A percentile compares a stretch with the other conserved stretches of the same genome.
phyloP scores from a whole-genome alignment of 2,113 vertebrate genomes.

The Rallus limicola region DNA sequence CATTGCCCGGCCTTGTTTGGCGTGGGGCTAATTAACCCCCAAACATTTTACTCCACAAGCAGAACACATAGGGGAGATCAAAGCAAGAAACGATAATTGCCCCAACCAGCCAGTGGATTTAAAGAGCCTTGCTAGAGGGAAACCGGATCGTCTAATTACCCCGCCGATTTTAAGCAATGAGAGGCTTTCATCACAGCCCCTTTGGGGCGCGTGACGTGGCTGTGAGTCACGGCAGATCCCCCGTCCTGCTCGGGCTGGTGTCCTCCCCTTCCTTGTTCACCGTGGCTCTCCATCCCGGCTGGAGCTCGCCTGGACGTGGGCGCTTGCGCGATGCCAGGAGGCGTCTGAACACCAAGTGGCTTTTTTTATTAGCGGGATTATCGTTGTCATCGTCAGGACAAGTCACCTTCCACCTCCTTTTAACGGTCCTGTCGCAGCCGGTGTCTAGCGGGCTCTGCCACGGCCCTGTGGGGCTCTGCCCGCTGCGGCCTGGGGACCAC shows the following conservation, averaged over 20 bases:
- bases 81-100: neutral
- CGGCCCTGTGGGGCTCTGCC: neutral
- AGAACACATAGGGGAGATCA: neutral
- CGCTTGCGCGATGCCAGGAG: accelerated
- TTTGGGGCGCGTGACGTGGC: neutral
- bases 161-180: neutral
- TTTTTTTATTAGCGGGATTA: neutral
- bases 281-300: neutral
- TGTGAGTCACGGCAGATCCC: neutral
- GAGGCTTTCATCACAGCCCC: conserved; percentile 28
- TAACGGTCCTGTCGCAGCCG: neutral
- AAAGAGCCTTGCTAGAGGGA: neutral
- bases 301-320: accelerated
- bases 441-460: neutral
- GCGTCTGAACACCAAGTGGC: neutral
- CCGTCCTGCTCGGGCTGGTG: neutral
- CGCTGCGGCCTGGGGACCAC: accelerated
- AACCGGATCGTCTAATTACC: conserved; percentile 34
- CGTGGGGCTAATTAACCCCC: neutral
- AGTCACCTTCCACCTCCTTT: neutral
- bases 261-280: neutral
- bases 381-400: neutral
- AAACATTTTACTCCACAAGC: neutral
- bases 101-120: neutral
- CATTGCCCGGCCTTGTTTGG: neutral